Percentiles rank a stretch among this genome's conserved stretches.
These are phyloP conservation scores for Procambarus virginalis DNA, from an alignment of 1,140 invertebrate genomes.

Conservation along the genomic window DNA sequence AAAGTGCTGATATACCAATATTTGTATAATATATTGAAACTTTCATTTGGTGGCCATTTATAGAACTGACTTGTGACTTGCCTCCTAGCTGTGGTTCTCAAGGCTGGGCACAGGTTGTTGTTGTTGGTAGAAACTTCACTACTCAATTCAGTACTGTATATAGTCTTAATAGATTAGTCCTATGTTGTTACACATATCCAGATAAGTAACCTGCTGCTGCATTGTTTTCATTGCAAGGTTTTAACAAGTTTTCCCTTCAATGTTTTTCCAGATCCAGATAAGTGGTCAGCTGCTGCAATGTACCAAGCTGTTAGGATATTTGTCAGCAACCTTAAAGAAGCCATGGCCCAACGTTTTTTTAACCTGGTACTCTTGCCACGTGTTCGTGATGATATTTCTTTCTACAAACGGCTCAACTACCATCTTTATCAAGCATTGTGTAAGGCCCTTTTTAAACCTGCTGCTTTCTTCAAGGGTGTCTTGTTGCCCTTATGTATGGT, in stretches of 20 bases:
- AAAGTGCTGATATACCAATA: no score
- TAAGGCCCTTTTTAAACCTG: slow-evolving; percentile 96
- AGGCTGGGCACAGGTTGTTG: no score
- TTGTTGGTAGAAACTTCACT: no score
- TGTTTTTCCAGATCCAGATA: slow-evolving; percentile 75
- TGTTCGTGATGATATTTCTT: slow-evolving; percentile 94
- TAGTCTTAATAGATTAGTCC: no score
- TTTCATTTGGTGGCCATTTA: no score
- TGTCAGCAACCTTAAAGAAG: slow-evolving; percentile 95
- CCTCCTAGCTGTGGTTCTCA: no score
- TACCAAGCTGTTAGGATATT: slow-evolving; percentile 96
- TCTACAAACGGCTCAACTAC: slow-evolving; percentile 97
- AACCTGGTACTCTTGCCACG: slow-evolving; percentile 94
- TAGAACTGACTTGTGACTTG: no score
- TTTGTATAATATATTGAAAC: no score
- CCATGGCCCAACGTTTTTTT: slow-evolving; percentile 97
- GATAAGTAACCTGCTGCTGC: no score
- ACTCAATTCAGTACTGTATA: no score
- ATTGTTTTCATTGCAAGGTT: no score
- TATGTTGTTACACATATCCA: no score
- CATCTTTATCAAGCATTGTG: slow-evolving; percentile 95
- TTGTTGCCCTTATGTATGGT: slow-evolving; percentile 91
- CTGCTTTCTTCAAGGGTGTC: slow-evolving; percentile 99
- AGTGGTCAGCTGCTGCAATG: slow-evolving; percentile 92
- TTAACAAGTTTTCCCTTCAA: neutral